These are phyloP conservation scores for Dryobota labecula DNA, from an alignment of 2,888 invertebrate genomes.

Conservation along the genomic window DNA sequence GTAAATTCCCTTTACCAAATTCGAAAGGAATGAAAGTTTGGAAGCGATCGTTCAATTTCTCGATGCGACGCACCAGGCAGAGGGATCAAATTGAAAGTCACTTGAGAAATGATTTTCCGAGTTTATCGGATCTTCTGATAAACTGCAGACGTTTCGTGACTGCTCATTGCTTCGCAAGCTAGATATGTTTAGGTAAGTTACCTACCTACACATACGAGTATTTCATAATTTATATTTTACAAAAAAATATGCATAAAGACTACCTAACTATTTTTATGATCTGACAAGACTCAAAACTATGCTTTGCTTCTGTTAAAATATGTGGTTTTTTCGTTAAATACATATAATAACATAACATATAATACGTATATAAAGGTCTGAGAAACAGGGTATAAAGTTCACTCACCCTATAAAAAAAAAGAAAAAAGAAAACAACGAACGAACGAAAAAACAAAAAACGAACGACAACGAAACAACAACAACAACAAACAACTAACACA, in stretches of 20 bases:
- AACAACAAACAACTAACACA: no score
- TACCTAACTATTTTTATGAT: not conserved
- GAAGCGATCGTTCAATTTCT: conserved; percentile 58
- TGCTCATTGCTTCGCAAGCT: conserved; percentile 45
- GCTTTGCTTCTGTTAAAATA: not conserved
- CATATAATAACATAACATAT: not conserved
- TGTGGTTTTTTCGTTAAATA: not conserved
- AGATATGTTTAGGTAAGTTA: conserved; percentile 13
- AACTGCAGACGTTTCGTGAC: conserved; percentile 54
- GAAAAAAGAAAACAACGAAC: no score
- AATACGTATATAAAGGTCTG: no score
- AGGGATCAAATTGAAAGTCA: conserved; percentile 76
- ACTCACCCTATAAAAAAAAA: no score
- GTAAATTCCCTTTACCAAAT: conserved; percentile 53
- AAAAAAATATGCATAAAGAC: not conserved
- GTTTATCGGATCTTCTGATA: conserved; percentile 64
- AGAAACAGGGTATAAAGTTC: no score
- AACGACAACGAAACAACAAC: no score
- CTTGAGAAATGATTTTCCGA: conserved; percentile 75
- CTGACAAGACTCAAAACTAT: not conserved
- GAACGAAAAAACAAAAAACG: no score
- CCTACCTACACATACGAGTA: no score
- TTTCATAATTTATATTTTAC: not conserved
- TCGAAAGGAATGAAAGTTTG: conserved; percentile 59
- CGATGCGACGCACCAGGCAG: conserved; percentile 62